Percentiles rank a stretch among this genome's conserved stretches.
phyloP scores from a whole-genome alignment of 1,140 invertebrate species.

The Papilio aristodemus region DNA sequence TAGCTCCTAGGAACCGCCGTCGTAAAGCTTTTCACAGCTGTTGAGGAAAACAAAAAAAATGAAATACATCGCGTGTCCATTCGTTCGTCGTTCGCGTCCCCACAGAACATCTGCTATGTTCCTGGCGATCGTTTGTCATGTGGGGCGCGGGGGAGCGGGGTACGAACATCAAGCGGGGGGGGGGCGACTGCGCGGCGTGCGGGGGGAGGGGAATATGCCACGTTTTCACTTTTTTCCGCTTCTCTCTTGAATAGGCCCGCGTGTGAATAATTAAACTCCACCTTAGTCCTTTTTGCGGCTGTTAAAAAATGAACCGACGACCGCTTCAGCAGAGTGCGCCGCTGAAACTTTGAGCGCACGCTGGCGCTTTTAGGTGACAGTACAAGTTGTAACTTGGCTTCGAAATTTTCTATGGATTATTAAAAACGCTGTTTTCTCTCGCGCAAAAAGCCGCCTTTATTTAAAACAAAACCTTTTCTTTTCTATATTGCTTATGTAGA shows the following conservation, averaged over 20 bases:
- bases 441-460: not conserved
- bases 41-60: conserved; percentile 2
- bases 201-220: conserved; percentile 31
- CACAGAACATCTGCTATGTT: conserved; percentile 20
- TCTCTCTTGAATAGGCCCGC: conserved; percentile 35
- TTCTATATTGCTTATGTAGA: too few species aligned
- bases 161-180: too few species aligned
- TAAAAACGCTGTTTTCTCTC: not conserved
- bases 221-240: conserved; percentile 43
- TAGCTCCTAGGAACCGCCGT: not conserved
- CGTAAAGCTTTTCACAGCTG: not conserved
- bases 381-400: conserved; percentile 5
- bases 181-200: not conserved
- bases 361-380: not conserved
- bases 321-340: conserved; percentile 1
- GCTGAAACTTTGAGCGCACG: conserved; percentile 8
- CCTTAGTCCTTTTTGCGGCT: conserved; percentile 37
- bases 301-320: conserved; percentile 42
- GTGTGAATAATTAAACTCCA: conserved; percentile 46
- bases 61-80: conserved; percentile 17
- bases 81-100: conserved; percentile 10
- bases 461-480: not conserved
- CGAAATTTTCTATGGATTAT: not conserved
- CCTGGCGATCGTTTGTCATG: conserved; percentile 27
- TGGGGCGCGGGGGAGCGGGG: not conserved